phyloP scores from a whole-genome alignment of 1,140 invertebrate genomes.

The Caerostris extrusa region DNA sequence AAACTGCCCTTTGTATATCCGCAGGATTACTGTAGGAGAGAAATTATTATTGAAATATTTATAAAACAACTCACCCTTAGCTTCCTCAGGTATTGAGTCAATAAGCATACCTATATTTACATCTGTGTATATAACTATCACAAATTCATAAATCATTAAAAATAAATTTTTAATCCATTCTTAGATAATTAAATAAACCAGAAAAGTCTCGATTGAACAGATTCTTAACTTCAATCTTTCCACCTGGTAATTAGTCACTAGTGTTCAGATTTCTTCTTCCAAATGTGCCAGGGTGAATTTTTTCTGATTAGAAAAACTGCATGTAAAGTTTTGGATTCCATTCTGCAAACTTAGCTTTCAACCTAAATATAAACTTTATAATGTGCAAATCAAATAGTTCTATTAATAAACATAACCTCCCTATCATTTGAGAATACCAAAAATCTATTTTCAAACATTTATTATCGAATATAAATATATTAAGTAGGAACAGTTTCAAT shows the following conservation, averaged over 20 bases:
- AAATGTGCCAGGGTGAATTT: constrained; percentile 9
- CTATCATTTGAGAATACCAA: constrained; percentile 22
- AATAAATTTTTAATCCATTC: constrained; percentile 49
- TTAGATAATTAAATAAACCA: constrained; percentile 33
- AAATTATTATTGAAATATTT: constrained; percentile 7
- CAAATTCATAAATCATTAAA: constrained; percentile 34
- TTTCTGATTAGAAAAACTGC: not conserved
- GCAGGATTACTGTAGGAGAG: not conserved
- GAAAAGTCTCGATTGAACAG: constrained; percentile 49
- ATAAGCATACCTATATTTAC: constrained; percentile 63
- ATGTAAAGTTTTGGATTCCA: constrained; percentile 23
- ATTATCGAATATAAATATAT: not conserved
- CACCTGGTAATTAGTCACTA: constrained; percentile 47
- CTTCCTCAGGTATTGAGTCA: constrained; percentile 56
- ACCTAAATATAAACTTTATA: constrained; percentile 17
- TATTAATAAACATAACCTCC: not conserved
- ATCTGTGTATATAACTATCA: constrained; percentile 68
- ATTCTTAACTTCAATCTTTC: constrained; percentile 47
- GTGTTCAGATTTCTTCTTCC: constrained; percentile 34
- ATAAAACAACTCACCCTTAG: constrained; percentile 30
- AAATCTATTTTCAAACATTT: constrained; percentile 22
- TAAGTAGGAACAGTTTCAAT: constrained; percentile 4
- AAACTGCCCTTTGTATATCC: not conserved
- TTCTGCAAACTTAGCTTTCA: constrained; percentile 44
- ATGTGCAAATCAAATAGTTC: constrained; percentile 24